Evolutionary conservation across 1,140 invertebrate species (phyloP), one percentile per base, ranked within the genome.

Genomic region (Dendroctonus ponderosae): DNA sequence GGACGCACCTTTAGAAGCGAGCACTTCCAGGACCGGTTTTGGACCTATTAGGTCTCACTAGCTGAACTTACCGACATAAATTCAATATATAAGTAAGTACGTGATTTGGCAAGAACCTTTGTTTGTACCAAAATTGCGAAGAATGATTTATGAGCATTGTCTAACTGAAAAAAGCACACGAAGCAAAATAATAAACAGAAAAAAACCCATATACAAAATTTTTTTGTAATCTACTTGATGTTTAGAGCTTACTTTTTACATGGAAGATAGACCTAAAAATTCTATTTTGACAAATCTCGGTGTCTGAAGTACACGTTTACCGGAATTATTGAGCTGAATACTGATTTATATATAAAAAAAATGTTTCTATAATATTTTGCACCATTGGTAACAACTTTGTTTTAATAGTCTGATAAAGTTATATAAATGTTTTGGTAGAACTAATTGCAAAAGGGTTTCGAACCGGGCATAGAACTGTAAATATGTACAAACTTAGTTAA

Each of bases 301-400:
- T 63, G 51, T 12, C 0, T 14, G 8, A 43, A 6, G 37, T 39
- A 41, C 14, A 46, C 39, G 44, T 48, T 58, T 58, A 58, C 40
- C 43, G 42, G 54, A 56, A 58, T 54, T 40, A 49, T 66, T 66
- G 63, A 58, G 63, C 54, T 66, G 63, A 66, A 53, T 66, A 59
- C 56, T 66, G 57, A 66, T 66, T 66, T 40, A 66, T 58, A 50
- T 58, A 26, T 58, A 26, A 50, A 11, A 57, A 57, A 65, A 66
- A 59, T 56, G 57, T 50, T 66, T 66, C 54, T 59, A 26, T 26
- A 66, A 50, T 59, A 58, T 58, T 58, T 57, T 66, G 54, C 63
- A 66, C 63, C 53, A 59, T 66, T 58, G 48, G 43, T 58, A 66
- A 58, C 54, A 58, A 65, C 54, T 65, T 57, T 56, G 62, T 63